Base-by-base conservation (phyloP, 2,797 vertebrate genomes). In the Lophius americanus region DNA sequence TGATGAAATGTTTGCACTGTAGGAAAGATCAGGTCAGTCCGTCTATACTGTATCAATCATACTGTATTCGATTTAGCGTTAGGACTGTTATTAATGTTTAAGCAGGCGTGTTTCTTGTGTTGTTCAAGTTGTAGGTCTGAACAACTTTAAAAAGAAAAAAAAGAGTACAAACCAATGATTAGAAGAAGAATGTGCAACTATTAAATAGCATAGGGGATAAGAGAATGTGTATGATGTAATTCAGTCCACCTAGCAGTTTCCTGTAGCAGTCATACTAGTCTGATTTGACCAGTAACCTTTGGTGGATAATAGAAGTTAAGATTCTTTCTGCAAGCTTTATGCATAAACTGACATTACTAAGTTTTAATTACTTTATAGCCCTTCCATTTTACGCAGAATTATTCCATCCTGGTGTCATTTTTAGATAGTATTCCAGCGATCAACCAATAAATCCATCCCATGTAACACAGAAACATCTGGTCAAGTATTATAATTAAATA, bases 1-100 rank as follows among this genome's bases (percentile, higher is more conserved):
- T 74, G 78, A 78, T 73, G 82, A 79, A 80, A 81, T 63, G 33
- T 57, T 41, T 64, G 60, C 41, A 55, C 76, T 41, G 14, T 43
- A n/a, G 11, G 60, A 51, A 36, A 51, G 65, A 70, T 75, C 50
- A 10, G 33, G 36, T 65, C 39, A 23, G 36, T 65, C 39, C 23
- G 51, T 60, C 64, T 63, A 3, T 67, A 6, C 10, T 11, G 3
- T 48, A 57, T 52, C 66, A 60, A 44, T 44, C 43, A 44, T 11
- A 44, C 43, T 74, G 42, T 39, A 58, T 77, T 57, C 51, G 36
- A 41, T 37, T 68, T 7, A 9, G 8, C 33, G 58, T 14, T 48
- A 9, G 42, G n/a, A 52, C 14, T 32, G 1, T 73, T 65, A 59
- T 64, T 57, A 44, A 47, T n/a, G 0, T 32, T 46, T 43, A 23